Percentiles rank a stretch among this genome's conserved stretches.
Evolutionary conservation across 1,140 invertebrate species (phyloP).

Genomic region (Vanessa tameamea): DNA sequence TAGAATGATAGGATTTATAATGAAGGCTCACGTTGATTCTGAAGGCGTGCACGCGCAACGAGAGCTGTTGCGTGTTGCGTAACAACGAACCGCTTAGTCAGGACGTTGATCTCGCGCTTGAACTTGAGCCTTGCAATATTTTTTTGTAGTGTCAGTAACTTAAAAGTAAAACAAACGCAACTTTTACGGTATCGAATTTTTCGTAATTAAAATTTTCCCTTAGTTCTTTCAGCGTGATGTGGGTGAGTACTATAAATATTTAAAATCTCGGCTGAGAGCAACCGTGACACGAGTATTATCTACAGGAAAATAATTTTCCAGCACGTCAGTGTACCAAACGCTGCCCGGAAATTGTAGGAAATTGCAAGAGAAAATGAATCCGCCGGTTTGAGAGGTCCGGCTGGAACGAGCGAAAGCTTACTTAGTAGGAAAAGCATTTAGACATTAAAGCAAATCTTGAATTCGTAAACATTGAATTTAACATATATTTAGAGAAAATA

Average conservation of each 20-base stretch:
- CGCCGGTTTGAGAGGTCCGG: conserved; percentile 69
- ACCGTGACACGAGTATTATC: conserved; percentile 50
- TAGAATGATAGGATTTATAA: neutral
- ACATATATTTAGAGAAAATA: neutral
- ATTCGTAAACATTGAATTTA: conserved; percentile 8
- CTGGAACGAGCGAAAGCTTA: conserved; percentile 52
- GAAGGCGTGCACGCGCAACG: conserved; percentile 49
- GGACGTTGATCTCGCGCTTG: conserved; percentile 71
- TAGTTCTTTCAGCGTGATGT: conserved; percentile 12
- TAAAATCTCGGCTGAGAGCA: conserved; percentile 38
- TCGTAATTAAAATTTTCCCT: conserved; percentile 27
- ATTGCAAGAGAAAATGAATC: conserved; percentile 80
- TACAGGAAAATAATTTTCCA: conserved; percentile 74
- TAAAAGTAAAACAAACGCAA: conserved; percentile 20
- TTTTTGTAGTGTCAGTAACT: conserved; percentile 18
- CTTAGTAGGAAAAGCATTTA: conserved; percentile 47
- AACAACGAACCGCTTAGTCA: conserved; percentile 45
- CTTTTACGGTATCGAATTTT: neutral
- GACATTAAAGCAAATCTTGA: conserved; percentile 33
- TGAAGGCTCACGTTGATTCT: conserved; percentile 4
- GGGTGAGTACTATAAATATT: conserved; percentile 36
- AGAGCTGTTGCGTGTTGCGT: conserved; percentile 52
- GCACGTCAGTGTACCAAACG: conserved; percentile 69
- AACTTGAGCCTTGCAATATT: conserved; percentile 52
- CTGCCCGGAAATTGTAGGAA: conserved; percentile 79